Evolutionary conservation across 2,797 vertebrate genomes (phyloP), one percentile per base, ranked within the genome.

Genomic region (Tragopan temminckii): DNA sequence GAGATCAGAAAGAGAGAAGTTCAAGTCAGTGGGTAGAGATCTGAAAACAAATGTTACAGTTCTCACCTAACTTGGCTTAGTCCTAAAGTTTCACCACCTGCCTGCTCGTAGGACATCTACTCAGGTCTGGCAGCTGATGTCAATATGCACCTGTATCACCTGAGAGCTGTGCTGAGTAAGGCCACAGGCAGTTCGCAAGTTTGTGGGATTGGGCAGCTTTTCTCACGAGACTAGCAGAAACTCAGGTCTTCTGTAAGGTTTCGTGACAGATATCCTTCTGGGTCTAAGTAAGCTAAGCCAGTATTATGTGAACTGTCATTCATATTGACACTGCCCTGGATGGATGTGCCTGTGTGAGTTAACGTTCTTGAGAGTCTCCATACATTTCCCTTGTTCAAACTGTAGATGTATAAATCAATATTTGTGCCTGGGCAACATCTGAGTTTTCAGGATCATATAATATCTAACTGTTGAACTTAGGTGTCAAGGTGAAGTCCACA

Each of bases 121-220:
- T 61, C 27, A n/a, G 24, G 21, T 74, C 33, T 57, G 10, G 24
- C 36, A 21, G 18, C 20, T 42, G 4, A 38, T 17, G 5, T 35
- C 0, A 0, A 7, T 5, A 6, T 2, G 13, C 5, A 7, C 42
- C 23, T 42, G 3, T 3, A 2, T 43, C 20, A 12, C 31, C 14
- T 16, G 24, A 64, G 31, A 83, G 48, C 2, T 17, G 8, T 33
- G 6, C 48, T 68, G 24, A 75, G 27, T 5, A 36, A 74, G 57
- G 31, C 45, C 40, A 61, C 21, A 63, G 13, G 40, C 43, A 66
- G 3, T 25, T 69, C 38, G 27, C 45, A 25, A 62, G 10, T 20
- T 5, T 1, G 9, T 45, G 38, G 55, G 63, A 35, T 38, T 64
- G 17, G 53, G 20, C 59, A 86, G 20, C 9, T 66, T 87, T 77